Conservation (phyloP, 2,797 vertebrate genomes). For the Podarcis lilfordi region DNA sequence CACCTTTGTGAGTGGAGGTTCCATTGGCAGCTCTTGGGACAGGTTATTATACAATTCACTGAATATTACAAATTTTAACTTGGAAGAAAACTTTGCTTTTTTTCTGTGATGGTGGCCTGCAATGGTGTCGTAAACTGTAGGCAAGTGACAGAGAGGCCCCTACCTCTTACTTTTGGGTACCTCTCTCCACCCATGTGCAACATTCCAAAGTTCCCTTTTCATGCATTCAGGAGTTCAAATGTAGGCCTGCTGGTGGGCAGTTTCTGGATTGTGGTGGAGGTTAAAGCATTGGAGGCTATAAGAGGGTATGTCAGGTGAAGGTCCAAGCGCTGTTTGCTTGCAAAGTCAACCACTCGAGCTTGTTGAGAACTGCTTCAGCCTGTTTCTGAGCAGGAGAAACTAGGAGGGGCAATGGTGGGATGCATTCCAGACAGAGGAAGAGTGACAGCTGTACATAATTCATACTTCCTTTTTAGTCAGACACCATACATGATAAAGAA, state of each 20-base stretch:
- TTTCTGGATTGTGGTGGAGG: background rate
- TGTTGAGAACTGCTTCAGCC: background rate
- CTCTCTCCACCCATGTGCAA: background rate
- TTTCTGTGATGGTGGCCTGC: too few relatives aligned
- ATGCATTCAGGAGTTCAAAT: background rate
- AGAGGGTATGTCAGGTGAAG: background rate
- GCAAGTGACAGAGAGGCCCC: background rate
- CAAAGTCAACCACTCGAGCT: background rate
- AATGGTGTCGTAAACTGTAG: too few relatives aligned
- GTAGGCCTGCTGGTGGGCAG: background rate
- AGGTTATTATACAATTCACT: background rate
- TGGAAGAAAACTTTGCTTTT: background rate
- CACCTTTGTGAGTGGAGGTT: background rate
- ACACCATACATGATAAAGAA: too few relatives aligned
- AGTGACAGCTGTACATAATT: background rate
- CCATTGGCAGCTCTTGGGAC: background rate
- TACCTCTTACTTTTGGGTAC: too few relatives aligned
- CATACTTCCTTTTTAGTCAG: background rate
- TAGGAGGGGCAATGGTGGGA: background rate
- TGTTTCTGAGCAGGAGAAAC: too few relatives aligned
- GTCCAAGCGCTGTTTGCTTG: background rate
- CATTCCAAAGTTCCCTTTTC: background rate
- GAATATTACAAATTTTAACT: background rate
- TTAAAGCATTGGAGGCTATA: background rate
- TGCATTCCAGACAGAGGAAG: background rate